phyloP scores from a whole-genome alignment of 2,113 vertebrate species.

The Arothron firmamentum region DNA sequence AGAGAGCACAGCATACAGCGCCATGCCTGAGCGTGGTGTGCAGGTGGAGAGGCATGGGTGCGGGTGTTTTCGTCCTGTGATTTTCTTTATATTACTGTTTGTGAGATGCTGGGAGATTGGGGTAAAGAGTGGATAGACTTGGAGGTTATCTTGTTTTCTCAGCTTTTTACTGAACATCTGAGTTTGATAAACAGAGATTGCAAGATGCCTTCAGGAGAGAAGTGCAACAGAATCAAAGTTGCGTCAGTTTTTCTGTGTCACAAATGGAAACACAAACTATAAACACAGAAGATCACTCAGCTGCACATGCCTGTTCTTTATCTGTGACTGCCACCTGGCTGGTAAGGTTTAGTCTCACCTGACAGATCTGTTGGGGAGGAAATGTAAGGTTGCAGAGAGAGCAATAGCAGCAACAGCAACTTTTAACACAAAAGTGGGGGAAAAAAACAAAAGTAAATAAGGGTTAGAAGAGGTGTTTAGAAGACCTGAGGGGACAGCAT shows the following conservation, averaged over 20 bases:
- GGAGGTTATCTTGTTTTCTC: conserved; percentile 58
- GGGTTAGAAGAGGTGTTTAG: conserved; percentile 5
- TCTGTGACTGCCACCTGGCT: conserved; percentile 63
- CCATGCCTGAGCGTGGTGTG: conserved; percentile 25
- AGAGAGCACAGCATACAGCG: conserved; percentile 16
- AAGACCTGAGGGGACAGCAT: conserved; percentile 37
- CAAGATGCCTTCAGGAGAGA: conserved; percentile 64
- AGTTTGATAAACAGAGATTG: conserved; percentile 63
- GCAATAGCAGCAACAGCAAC: conserved; percentile 3
- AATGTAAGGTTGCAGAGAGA: conserved; percentile 36
- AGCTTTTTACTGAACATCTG: conserved; percentile 52
- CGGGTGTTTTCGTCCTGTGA: conserved; percentile 14
- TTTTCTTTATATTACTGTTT: conserved; percentile 31
- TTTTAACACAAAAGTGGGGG: conserved; percentile 9
- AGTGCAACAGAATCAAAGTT: conserved; percentile 62
- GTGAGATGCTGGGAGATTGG: conserved; percentile 12
- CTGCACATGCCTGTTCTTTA: conserved; percentile 41
- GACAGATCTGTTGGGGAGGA: conserved; percentile 40
- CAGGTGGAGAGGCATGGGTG: conserved; percentile 33
- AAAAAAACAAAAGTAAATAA: background rate
- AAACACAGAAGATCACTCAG: conserved; percentile 7
- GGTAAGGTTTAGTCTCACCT: conserved; percentile 41
- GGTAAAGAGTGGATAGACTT: background rate
- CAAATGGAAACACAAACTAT: conserved; percentile 20
- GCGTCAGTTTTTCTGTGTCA: conserved; percentile 5